Conservation (phyloP, 64 coral and sea anemone genomes). For the Exaiptasia diaphana region DNA sequence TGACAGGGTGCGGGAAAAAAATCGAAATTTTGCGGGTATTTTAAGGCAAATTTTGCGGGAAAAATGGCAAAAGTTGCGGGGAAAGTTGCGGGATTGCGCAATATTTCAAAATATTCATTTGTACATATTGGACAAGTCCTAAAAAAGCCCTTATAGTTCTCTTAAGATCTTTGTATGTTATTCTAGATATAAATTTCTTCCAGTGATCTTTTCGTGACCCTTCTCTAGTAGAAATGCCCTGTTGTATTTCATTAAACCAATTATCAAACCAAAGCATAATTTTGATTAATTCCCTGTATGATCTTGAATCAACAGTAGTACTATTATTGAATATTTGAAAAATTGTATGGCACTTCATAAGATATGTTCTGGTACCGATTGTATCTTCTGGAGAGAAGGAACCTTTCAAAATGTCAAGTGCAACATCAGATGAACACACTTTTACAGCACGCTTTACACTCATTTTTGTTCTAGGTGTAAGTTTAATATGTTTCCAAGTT, state of each 20-base stretch:
- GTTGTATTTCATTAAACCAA: constrained; percentile 1
- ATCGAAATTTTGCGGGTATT: no score
- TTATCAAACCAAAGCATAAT: constrained; percentile 36
- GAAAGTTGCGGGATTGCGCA: no score
- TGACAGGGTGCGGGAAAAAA: no score
- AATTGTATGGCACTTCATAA: neutral
- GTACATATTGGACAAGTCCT: constrained; percentile 39
- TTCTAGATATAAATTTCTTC: constrained; percentile 34
- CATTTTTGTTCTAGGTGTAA: constrained; percentile 32
- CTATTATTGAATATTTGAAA: constrained; percentile 50
- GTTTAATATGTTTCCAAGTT: constrained; percentile 36
- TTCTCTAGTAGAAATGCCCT: neutral
- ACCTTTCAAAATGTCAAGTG: neutral
- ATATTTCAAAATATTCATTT: no score
- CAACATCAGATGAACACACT: constrained; percentile 5
- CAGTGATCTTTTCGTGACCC: neutral
- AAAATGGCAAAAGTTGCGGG: no score
- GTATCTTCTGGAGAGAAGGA: constrained; percentile 6
- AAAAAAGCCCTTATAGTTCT: constrained; percentile 40
- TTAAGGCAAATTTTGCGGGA: no score
- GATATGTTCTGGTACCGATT: neutral
- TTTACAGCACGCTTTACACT: constrained; percentile 15
- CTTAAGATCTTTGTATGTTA: constrained; percentile 18
- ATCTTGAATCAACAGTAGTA: neutral
- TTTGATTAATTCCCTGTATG: constrained; percentile 19